These are phyloP conservation scores for Todiramphus chloris DNA, from an alignment of 2,113 vertebrate genomes.

Conservation along the genomic window DNA sequence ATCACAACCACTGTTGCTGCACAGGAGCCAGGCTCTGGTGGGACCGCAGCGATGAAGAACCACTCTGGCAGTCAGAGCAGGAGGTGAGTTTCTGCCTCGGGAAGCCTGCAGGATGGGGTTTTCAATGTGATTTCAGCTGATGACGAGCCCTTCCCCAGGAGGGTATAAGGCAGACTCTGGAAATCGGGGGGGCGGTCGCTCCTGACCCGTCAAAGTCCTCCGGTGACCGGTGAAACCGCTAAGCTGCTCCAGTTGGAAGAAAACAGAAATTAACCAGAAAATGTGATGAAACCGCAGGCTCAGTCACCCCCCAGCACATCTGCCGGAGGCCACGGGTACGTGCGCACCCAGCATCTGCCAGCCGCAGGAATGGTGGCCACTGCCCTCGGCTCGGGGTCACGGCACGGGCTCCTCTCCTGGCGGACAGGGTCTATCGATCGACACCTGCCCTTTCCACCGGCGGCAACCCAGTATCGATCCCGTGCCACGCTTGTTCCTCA, in stretches of 20 bases:
- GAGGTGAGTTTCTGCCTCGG: background rate
- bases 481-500: accelerated
- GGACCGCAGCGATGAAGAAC: background rate
- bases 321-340: background rate
- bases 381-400: accelerated
- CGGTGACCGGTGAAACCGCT: accelerated
- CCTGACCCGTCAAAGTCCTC: background rate
- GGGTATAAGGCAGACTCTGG: background rate
- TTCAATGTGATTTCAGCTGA: background rate
- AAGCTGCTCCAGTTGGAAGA: background rate
- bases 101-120: background rate
- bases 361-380: accelerated
- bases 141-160: background rate
- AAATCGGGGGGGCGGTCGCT: accelerated
- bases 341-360: accelerated
- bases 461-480: background rate
- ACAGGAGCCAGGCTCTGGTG: background rate
- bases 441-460: background rate
- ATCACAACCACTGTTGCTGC: background rate
- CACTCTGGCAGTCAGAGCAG: background rate
- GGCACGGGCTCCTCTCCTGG: background rate
- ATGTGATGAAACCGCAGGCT: accelerated
- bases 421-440: background rate
- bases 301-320: background rate
- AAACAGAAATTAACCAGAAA: background rate